Conservation (phyloP, 2,113 vertebrate genomes). For the Ctenodactylus gundi region DNA sequence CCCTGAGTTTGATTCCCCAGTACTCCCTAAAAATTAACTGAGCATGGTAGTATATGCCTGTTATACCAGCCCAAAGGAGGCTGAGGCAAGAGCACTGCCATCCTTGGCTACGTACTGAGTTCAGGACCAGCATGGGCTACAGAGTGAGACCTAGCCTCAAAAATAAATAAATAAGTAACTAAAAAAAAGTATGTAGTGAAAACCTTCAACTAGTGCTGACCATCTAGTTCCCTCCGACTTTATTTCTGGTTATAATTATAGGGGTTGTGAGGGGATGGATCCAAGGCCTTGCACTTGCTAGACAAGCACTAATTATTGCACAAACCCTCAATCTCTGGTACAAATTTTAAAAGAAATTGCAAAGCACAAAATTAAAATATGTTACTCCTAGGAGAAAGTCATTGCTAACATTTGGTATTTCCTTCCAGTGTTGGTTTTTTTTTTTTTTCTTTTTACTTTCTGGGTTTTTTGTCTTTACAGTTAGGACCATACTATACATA, state of each 20-base stretch:
- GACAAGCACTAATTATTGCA: not conserved
- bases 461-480: not conserved
- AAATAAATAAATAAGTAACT: no score
- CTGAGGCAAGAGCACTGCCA: no score
- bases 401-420: not conserved
- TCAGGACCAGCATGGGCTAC: no score
- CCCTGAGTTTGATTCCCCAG: no score
- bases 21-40: no score
- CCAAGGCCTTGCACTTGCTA: not conserved
- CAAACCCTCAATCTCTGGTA: not conserved
- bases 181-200: not conserved
- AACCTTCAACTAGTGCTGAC: not conserved
- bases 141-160: no score
- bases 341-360: slow-evolving; percentile 34
- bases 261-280: not conserved
- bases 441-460: not conserved
- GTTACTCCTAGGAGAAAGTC: not conserved
- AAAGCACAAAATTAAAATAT: not conserved
- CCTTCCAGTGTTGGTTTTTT: not conserved
- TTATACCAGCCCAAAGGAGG: no score
- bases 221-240: not conserved
- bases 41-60: no score
- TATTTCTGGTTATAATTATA: not conserved
- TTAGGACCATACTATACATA: not conserved
- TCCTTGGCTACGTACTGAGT: no score